Base-by-base conservation (phyloP, 2,888 invertebrate species). In the Enchytraeus crypticus region DNA sequence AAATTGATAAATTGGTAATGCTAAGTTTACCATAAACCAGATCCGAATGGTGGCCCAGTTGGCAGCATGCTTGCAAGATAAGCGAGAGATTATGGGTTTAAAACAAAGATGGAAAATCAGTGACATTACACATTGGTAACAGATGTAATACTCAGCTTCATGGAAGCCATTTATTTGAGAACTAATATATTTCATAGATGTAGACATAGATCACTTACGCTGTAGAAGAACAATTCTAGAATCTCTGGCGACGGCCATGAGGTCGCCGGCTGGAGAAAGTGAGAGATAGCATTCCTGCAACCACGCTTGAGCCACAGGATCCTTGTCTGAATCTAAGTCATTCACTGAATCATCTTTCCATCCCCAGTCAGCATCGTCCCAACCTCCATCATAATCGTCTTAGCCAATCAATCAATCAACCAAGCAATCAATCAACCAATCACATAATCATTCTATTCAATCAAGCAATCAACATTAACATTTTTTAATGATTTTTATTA, bases 221-320 rank as follows among this genome's bases (percentile, higher is more conserved):
- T 82, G 81, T 51, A 89, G 78, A 63, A 88, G 82, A 0, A 86
- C 85, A 62, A 89, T 77, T 71, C 83, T 84, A 64, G 85, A 83
- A 57, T 84, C 84, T 72, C 84, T 82, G 0, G 85, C 87, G 64
- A 89, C 74, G 0, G 84, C 86, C 66, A 89, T 81, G 30, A 87
- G 74, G 74, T 89, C 89, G 49, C 85, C 86, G 47, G 85, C 83
- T 2, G 89, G 87, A 14, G 87, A 77, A n/a, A 86, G 76, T 0
- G 88, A 85, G 65, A 87, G 77, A 61, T 84, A 79, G 66, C 87
- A 84, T 21, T 84, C 83, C 72, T 87, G 86, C 18, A 89, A 77
- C 85, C 89, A 89, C 66, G 83, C 83, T 27, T 71, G 61, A 38
- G 64, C 60, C 26, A 61, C 33, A 77, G 60, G 63, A 53, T 69